Base-by-base conservation (phyloP, 2,113 vertebrate genomes). In the Brachypodius melanocephalos region DNA sequence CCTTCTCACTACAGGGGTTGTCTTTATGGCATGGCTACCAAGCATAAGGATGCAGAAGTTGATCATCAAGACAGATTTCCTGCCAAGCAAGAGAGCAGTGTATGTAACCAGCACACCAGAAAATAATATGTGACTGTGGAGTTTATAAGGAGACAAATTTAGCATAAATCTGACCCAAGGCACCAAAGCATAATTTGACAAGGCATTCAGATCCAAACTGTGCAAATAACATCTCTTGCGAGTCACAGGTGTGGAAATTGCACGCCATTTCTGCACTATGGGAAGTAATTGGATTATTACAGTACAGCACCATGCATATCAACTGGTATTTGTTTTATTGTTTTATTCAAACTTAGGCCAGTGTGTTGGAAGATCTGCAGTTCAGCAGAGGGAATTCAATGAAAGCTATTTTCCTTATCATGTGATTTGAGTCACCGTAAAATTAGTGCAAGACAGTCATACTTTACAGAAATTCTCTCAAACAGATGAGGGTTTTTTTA, bases 231-330 rank as follows among this genome's bases (percentile, higher is more conserved):
- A 97, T 85, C 79, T 85, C 79, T 89, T 77, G 62, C 45, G 88
- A 95, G 83, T 92, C 79, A 93, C 71, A 97, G 84, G 92, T 96
- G 83, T 97, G 89, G 86, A 98, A 98, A 98, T 97, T 96, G 91
- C 71, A 94, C 96, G 63, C 75, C 94, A 96, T 95, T 97, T 96
- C 79, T 91, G 75, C 89, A 85, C 92, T 95, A 72, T 68, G 42
- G 89, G 93, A 98, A 96, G 87, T 93, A 98, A 98, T 96, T 97
- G 89, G 58, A 97, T 97, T 97, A 96, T 96, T 96, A 88, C 59
- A 90, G 79, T 62, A 76, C 26, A 83, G 55, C 29, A 59, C 82
- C 85, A 58, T 97, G 88, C 79, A 96, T 92, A 90, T 93, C 75
- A 93, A 76, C 90, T 81, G 74, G 38, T 87, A 71, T 63, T 96